Base-by-base conservation (phyloP, 2,113 vertebrate species). In the Hassar affinis region DNA sequence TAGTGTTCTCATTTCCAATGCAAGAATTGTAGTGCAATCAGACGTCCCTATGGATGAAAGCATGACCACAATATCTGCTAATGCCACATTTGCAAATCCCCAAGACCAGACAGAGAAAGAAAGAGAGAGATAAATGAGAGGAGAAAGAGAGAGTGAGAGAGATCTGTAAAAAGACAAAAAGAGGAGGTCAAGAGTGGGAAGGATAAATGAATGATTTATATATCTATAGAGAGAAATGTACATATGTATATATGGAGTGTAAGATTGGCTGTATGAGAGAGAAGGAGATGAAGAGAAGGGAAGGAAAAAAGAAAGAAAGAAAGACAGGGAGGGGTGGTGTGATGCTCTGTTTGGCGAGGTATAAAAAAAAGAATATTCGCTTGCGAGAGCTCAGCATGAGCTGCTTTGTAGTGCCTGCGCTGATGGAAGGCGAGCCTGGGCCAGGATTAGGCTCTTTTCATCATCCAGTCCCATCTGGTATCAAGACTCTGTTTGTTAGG, bases 401-500 rank as follows among this genome's bases (percentile, higher is more conserved):
- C 94, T 86, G 92, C 96, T 99, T 97, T 98, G 96, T 97, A 97
- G 94, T 95, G 93, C 92, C 61, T 93, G 90, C 86, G 93, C 91
- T 95, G 96, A 97, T 97, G 96, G 96, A 96, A 96, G 94, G 94
- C 94, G 95, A 95, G 97, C 95, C 95, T 97, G 95, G 94, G 94
- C 94, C 95, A 95, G 96, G 96, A 98, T 98, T 97, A 98, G 93
- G 95, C 94, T 93, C 95, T 97, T 99, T 97, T 98, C 97, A 98
- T 99, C 97, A 97, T 96, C 95, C 97, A 98, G 95, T 95, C 96
- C 97, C 97, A 98, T 99, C 97, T 99, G 97, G 96, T 96, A 96
- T 94, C 93, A 95, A 94, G 96, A 96, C 96, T 95, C 95, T 95
- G 97, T 97, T 96, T 97, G 97, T 96, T 97, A 97, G 95, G 96